phyloP scores from a whole-genome alignment of 2,888 invertebrate species.

The Tuberolachnus salignus region DNA sequence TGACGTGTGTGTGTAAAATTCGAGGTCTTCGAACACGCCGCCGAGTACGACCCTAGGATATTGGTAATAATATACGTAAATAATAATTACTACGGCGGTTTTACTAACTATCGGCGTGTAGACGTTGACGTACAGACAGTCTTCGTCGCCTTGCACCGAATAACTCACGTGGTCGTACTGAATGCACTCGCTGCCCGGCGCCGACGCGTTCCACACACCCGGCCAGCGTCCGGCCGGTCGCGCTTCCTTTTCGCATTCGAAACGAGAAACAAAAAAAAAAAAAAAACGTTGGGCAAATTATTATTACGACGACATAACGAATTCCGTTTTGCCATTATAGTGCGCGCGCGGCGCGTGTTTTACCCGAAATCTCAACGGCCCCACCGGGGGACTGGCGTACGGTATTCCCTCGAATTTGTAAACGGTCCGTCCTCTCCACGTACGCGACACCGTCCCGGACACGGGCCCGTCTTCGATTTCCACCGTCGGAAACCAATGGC shows the following conservation, averaged over 20 bases:
- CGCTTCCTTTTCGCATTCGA: constrained; percentile 64
- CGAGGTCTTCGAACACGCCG: no score
- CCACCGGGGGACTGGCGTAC: constrained; percentile 59
- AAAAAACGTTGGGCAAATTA: no score
- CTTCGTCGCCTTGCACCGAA: constrained; percentile 58
- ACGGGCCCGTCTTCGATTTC: constrained; percentile 56
- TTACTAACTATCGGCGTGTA: constrained; percentile 57
- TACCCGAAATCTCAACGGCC: constrained; percentile 58
- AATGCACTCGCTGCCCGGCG: constrained; percentile 68
- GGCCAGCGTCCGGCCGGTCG: constrained; percentile 68
- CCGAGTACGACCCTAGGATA: no score
- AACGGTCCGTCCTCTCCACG: constrained; percentile 57
- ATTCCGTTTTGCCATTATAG: no score
- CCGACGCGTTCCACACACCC: constrained; percentile 73
- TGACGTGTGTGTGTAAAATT: no score
- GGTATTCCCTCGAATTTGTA: constrained; percentile 59
- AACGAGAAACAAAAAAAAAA: no score
- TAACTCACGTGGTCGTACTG: constrained; percentile 68
- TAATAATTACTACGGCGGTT: no score
- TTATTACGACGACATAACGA: no score
- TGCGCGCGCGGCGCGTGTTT: no score
- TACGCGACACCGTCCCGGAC: constrained; percentile 47
- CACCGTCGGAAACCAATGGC: constrained; percentile 35
- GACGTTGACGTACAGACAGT: constrained; percentile 59
- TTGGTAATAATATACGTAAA: no score